Base-by-base conservation (phyloP, 1,140 invertebrate species). In the Acyrthosiphon pisum region DNA sequence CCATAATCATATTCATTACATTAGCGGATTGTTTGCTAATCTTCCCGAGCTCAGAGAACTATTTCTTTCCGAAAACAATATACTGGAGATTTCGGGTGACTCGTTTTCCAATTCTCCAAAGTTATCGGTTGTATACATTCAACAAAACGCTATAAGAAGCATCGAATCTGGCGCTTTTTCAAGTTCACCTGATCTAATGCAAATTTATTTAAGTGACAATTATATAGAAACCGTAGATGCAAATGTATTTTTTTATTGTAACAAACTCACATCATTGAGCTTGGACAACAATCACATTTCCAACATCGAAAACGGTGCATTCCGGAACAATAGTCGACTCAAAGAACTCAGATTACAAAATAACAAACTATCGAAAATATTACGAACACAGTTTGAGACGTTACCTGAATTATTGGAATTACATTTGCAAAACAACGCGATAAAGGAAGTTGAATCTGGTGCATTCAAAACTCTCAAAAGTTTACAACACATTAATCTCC, bases 51-150 rank as follows among this genome's bases (percentile, higher is more conserved):
- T 99, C 6, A 96, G 97, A 68, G 97, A 97, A 95, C 95, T 99
- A 41, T 98, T 98, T 95, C 95, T 99, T n/a, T 97, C 97, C 1
- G 97, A 98, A 95, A 99, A 99, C 94, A 98, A 98, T 95, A 97
- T 99, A 88, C 95, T 98, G 2, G 97, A 98, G 95, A 96, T 99
- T 94, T 96, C 97, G 0, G 96, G 96, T 9, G 97, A 98, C 94
- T 97, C 97, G 23, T 99, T 99, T 95, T 96, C 96, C 8, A 97
- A 98, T 93, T 97, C 97, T 11, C 95, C 96, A 1, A 96, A 96
- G 90, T 95, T 99, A 35, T 96, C 97, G 4, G 97, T 98, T 37
- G 96, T 99, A 68, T 98, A 98, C 95, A 95, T 99, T 86, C 97
- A 98, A 94, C 97, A 98, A 94, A 99, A 99, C 95, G 97, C 98